phyloP scores from a whole-genome alignment of 1,140 invertebrate genomes.

The Brachionus plicatilis region DNA sequence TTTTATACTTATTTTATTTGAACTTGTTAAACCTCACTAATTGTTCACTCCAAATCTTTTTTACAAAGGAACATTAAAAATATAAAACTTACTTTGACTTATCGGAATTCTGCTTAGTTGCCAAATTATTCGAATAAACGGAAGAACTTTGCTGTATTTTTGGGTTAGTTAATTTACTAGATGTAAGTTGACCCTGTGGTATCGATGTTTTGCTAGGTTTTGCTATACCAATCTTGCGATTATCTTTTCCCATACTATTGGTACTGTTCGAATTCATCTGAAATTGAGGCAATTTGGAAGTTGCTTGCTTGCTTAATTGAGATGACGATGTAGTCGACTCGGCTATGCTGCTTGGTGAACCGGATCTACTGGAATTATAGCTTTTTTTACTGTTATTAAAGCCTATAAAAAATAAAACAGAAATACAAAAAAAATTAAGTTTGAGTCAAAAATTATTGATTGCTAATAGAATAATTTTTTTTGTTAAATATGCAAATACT shows the following conservation, averaged over 20 bases:
- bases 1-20: too few relatives aligned
- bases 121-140: not conserved
- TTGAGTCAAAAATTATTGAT: constrained; percentile 4
- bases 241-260: not conserved
- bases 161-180: not conserved
- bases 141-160: not conserved
- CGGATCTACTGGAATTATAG: constrained; percentile 22
- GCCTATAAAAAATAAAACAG: not conserved
- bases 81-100: not conserved
- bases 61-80: not conserved
- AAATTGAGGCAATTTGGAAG: constrained; percentile 1
- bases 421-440: not conserved
- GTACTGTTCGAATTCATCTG: not conserved
- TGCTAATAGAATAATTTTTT: not conserved
- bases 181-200: not conserved
- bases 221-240: not conserved
- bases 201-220: constrained; percentile 1
- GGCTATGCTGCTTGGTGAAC: not conserved
- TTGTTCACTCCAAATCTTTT: not conserved
- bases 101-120: not conserved
- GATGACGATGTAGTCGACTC: not conserved
- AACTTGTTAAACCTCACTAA: not conserved
- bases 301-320: not conserved
- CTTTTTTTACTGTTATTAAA: constrained; percentile 28
- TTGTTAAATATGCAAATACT: not conserved